A percentile compares a stretch with the other conserved stretches of the same genome.
Evolutionary conservation across 2,888 invertebrate genomes (phyloP).

Genomic region (Anaspis maculata): DNA sequence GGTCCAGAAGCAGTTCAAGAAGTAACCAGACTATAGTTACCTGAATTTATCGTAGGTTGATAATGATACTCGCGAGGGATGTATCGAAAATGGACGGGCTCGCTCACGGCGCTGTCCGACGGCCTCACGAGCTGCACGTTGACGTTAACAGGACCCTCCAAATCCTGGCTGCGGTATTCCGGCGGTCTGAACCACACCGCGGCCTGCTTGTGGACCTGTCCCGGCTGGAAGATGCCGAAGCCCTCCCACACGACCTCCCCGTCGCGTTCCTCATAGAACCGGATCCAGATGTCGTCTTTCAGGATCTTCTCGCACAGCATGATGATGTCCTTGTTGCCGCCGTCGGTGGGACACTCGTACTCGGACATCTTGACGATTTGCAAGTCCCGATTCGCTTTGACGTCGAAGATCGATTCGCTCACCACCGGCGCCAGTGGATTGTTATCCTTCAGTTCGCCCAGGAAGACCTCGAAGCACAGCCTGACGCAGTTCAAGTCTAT

Average conservation of each 20-base stretch:
- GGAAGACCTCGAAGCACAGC: slow-evolving; percentile 86
- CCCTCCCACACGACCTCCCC: slow-evolving; percentile 82
- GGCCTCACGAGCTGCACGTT: slow-evolving; percentile 69
- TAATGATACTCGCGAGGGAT: slow-evolving; percentile 61
- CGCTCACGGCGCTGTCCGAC: slow-evolving; percentile 71
- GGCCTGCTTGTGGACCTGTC: slow-evolving; percentile 76
- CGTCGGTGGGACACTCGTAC: slow-evolving; percentile 69
- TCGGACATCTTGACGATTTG: slow-evolving; percentile 76
- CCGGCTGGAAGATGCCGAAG: slow-evolving; percentile 62
- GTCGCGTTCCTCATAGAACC: slow-evolving; percentile 78
- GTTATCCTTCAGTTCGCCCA: slow-evolving; percentile 56
- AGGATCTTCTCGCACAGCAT: slow-evolving; percentile 72
- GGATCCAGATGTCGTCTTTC: slow-evolving; percentile 77
- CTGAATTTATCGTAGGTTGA: too few species aligned
- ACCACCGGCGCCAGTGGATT: slow-evolving; percentile 64
- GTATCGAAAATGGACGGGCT: slow-evolving; percentile 71
- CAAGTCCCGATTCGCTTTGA: slow-evolving; percentile 86
- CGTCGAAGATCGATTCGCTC: slow-evolving; percentile 83
- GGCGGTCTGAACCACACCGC: slow-evolving; percentile 73
- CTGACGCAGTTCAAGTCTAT: slow-evolving; percentile 81
- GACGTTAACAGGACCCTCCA: slow-evolving; percentile 61
- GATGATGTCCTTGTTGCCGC: slow-evolving; percentile 70
- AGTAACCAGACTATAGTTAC: too few species aligned
- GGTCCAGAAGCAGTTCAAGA: too few species aligned
- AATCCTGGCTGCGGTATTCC: slow-evolving; percentile 53